Evolutionary conservation across 2,797 vertebrate genomes (phyloP), one percentile per base, ranked within the genome.

Genomic region (Prionace glauca): DNA sequence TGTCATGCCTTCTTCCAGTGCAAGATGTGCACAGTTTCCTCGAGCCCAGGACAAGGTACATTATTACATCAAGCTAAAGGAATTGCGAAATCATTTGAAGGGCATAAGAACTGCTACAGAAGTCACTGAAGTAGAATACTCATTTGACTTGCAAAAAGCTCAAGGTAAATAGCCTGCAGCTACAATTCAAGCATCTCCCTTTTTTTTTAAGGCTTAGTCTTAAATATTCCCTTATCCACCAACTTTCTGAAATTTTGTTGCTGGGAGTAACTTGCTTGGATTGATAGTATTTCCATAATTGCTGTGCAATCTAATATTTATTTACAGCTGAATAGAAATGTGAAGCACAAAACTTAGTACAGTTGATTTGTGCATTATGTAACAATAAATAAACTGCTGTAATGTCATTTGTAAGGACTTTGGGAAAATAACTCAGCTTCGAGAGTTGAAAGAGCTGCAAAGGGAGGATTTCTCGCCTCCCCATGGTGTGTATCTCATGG

Each of bases 11-110:
- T 99, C 99, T 0, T 99, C 99, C 95, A 99, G 99, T 45, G 99
- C 99, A 18, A 98, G 99, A 1, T 99, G 99, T 96, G 99, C 99
- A 95, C 99, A 99, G 98, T 99, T 99, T 96, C 99, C 99, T 45
- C 98, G 99, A 0, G 99, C 99, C 79, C 99, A 99, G 97, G 99
- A 99, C 97, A 99, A 99, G 97, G 99, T 99, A 18, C 99, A 99
- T 97, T 99, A 99, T 97, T 99, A 99, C 97, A 99, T 99, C 97
- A 99, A 99, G 96, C 98, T 99, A 96, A 98, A 98, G 96, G 99
- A 99, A 96, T 97, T 99, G 65, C 96, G 99, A 96, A 98, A 99
- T 96, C 97, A 99, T 60, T 97, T 99, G 96, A 99, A 98, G 97
- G 99, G 99, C 69, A 81, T 98, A 0, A 95, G 96, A 41, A 97